Percentiles rank a stretch among this genome's conserved stretches.
These are phyloP conservation scores for Euclidia mi DNA, from an alignment of 2,888 invertebrate genomes.

Conservation along the genomic window DNA sequence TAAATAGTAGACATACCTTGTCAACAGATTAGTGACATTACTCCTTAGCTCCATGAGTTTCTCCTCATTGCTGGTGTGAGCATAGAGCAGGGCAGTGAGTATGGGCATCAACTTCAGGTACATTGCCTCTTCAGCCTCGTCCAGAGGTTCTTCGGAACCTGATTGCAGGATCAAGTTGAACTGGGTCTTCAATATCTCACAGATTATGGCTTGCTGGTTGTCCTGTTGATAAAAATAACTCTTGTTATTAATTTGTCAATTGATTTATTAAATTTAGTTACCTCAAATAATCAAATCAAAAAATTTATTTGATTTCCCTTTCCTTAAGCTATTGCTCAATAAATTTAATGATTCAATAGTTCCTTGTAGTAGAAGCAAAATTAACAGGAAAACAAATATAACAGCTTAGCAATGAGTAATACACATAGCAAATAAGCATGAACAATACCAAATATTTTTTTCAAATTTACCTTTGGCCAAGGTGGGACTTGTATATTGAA, in stretches of 20 bases:
- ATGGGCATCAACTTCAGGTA: slow-evolving; percentile 93
- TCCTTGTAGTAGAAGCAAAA: too few relatives aligned
- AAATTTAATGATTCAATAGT: too few relatives aligned
- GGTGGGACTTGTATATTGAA: too few relatives aligned
- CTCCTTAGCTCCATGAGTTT: slow-evolving; percentile 93
- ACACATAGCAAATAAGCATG: too few relatives aligned
- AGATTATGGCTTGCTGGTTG: slow-evolving; percentile 91
- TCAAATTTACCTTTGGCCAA: too few relatives aligned
- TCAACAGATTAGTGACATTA: slow-evolving; percentile 95
- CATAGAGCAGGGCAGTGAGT: slow-evolving; percentile 92
- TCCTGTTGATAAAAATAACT: slow-evolving; percentile 74
- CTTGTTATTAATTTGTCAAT: slow-evolving; percentile 1
- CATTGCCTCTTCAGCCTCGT: slow-evolving; percentile 93
- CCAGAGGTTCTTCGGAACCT: slow-evolving; percentile 78
- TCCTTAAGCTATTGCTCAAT: too few relatives aligned
- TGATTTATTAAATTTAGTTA: too few relatives aligned
- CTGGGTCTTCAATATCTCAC: slow-evolving; percentile 94
- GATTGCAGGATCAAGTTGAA: slow-evolving; percentile 93
- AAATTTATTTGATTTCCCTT: too few relatives aligned
- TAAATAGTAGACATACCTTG: slow-evolving; percentile 83
- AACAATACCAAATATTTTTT: too few relatives aligned
- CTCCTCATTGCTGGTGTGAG: slow-evolving; percentile 87
- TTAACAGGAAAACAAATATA: too few relatives aligned
- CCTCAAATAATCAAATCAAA: too few relatives aligned
- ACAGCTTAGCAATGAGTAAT: too few relatives aligned